Base-by-base conservation (phyloP, 2,888 invertebrate genomes). In the Pollenia angustigena region DNA sequence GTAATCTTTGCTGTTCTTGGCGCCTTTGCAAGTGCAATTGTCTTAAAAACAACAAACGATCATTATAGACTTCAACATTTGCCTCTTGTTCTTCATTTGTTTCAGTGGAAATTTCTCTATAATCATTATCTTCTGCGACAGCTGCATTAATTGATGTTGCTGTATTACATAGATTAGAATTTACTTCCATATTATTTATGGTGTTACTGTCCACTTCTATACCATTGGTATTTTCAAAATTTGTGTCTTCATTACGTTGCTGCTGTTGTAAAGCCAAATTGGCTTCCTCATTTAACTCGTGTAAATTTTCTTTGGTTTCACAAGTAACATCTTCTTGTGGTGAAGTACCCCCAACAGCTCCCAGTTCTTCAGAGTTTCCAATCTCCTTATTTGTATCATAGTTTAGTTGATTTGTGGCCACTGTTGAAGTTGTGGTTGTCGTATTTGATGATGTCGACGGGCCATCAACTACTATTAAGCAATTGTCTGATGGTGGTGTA, bases 371-470 rank as follows among this genome's bases (percentile, higher is more conserved):
- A 40, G 87, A 80, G 4, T 90, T 90, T 12, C 92, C 92, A 69
- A 89, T 90, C 58, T 92, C 92, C 71, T 92, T 92, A 64, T 92
- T 92, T 4, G 92, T 92, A 54, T 92, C 92, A 66, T 91, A 90
- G 9, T 91, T 90, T 71, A 83, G 84, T 56, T 68, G 85, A 69
- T 81, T 32, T 89, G 90, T 68, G 42, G 66, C 74, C n/a, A 58
- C 11, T n/a, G 69, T 62, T 44, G 85, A 11, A 48, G 54, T 6
- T 32, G 32, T 42, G 23, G 18, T 62, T 6, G 60, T 48, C 0
- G 81, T 60, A 10, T 66, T 74, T 6, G 81, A 72, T 52, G 87
- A 74, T n/a, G 87, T 76, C 11, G 88, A 76, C 10, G 82, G 72
- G 11, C 79, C 85, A 42, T 72, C 60, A 9, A 32, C 40, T 12